phyloP scores from a whole-genome alignment of 2,888 invertebrate species.

The Cheilosia vulpina region DNA sequence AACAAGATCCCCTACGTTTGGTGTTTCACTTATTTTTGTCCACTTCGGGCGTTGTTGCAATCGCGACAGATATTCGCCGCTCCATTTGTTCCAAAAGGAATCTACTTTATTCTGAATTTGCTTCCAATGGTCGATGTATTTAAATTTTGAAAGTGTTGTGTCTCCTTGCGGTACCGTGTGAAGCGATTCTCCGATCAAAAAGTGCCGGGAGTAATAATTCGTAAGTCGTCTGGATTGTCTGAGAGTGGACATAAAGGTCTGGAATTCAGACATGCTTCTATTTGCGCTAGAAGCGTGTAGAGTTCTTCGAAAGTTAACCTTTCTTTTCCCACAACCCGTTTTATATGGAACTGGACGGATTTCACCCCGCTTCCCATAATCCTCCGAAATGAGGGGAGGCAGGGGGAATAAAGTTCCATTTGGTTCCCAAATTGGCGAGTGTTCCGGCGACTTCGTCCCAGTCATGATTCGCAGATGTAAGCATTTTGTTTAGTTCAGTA shows the following conservation, averaged over 20 bases:
- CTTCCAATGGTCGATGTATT: slow-evolving; percentile 2
- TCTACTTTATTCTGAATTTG: background rate
- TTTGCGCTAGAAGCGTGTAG: slow-evolving; percentile 64
- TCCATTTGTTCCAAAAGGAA: too few species aligned
- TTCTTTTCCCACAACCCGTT: slow-evolving; percentile 73
- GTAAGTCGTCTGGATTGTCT: slow-evolving; percentile 58
- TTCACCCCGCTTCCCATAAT: too few species aligned
- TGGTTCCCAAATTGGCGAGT: background rate
- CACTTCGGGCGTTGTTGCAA: slow-evolving; percentile 9
- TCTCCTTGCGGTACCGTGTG: background rate
- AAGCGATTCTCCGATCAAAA: slow-evolving; percentile 40
- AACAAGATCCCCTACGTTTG: background rate
- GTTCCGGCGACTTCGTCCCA: background rate
- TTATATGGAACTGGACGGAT: slow-evolving; percentile 78
- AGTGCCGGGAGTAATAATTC: slow-evolving; percentile 61
- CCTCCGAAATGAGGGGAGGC: too few species aligned
- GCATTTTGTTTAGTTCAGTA: too few species aligned
- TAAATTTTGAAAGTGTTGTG: background rate
- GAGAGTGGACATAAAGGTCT: slow-evolving; percentile 73
- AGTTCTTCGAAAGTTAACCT: slow-evolving; percentile 77
- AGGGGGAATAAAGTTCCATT: slow-evolving; percentile 79
- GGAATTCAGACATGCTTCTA: too few species aligned
- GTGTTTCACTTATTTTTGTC: background rate
- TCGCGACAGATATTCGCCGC: background rate
- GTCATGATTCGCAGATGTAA: too few species aligned